A percentile compares a stretch with the other conserved stretches of the same genome.
Conservation (phyloP, 2,113 vertebrate species). For the Corythornis madagascariensis region DNA sequence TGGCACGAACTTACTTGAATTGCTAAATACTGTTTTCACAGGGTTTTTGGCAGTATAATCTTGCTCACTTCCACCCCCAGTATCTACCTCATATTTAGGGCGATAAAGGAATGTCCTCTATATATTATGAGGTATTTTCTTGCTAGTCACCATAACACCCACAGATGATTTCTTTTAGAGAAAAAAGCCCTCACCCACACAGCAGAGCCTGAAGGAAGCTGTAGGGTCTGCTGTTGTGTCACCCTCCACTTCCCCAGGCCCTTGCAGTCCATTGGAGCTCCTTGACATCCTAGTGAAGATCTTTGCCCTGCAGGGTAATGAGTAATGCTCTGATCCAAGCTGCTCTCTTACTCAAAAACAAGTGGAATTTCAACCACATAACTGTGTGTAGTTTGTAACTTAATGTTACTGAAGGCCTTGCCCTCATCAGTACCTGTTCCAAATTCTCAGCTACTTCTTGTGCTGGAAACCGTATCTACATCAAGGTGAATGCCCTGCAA, state of each 20-base stretch:
- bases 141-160: not conserved
- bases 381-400: not conserved
- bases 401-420: not conserved
- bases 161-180: not conserved
- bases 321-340: not conserved
- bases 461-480: not conserved
- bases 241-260: not conserved
- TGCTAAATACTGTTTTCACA: conserved; percentile 56
- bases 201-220: not conserved
- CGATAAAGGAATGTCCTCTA: not conserved
- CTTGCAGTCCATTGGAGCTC: not conserved
- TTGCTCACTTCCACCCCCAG: not conserved
- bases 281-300: not conserved
- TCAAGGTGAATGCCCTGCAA: not conserved
- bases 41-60: conserved; percentile 19
- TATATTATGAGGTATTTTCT: conserved; percentile 5
- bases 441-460: not conserved
- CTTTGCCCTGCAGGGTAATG: not conserved
- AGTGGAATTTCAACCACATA: not conserved
- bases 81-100: conserved; percentile 1
- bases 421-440: not conserved
- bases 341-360: not conserved
- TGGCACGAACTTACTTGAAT: conserved; percentile 13
- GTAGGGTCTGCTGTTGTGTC: not conserved
- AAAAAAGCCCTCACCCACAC: not conserved